Evolutionary conservation across 2,888 invertebrate species (phyloP), one percentile per base, ranked within the genome.

Genomic region (Hylaea fasciaria): DNA sequence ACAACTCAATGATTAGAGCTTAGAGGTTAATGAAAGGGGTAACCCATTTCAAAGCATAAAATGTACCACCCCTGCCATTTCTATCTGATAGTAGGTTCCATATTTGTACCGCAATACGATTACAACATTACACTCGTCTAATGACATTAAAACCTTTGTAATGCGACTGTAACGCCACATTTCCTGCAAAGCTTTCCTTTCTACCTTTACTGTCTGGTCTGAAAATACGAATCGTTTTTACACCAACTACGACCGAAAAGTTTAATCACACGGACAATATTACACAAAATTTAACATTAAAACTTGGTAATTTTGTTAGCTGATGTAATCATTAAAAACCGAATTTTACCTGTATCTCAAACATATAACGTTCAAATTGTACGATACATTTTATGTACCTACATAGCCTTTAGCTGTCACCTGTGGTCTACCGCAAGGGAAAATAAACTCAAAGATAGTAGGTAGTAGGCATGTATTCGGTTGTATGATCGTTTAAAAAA

Each of bases 141-240:
- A 78, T 76, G 65, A 71, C 69, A 77, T 78, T 77, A 75, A 72
- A 73, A 65, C 74, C 75, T 57, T 62, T 72, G 73, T 70, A 77
- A 76, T 32, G 32, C 32, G 7, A 32, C 32, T 32, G 32, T 32
- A 32, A 32, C 73, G 69, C 56, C n/a, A 51, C 35, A 28, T 59
- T 61, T 57, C 32, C 22, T 40, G 11, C 29, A n/a, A 54, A 52
- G 49, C 49, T 54, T 45, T 50, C 40, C 16, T 47, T 35, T 17
- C 28, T 43, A 41, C 47, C 12, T 46, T 14, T 39, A 39, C 17
- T 41, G 2, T 52, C 41, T 14, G 45, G 51, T 52, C 17, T 7
- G 3, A 16, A 44, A 5, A 48, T 37, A 47, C 35, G 43, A 16
- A 37, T 52, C 43, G 44, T 49, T 49, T 46, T 41, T 22, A 45